A percentile compares a stretch with the other conserved stretches of the same genome.
phyloP scores from a whole-genome alignment of 2,888 invertebrate genomes.

The Zygaena filipendulae region DNA sequence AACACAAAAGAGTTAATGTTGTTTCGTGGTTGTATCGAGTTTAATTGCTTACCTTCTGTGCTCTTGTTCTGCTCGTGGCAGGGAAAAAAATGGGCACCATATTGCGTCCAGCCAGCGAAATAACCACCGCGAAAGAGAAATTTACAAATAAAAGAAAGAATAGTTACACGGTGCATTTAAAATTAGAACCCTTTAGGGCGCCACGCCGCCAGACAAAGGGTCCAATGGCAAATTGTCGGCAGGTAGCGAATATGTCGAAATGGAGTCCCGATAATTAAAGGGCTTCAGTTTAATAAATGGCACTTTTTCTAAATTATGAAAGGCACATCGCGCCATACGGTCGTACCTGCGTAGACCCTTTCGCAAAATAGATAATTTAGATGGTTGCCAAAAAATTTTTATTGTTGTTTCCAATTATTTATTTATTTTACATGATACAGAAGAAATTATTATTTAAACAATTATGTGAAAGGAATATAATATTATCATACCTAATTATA shows the following conservation, averaged over 20 bases:
- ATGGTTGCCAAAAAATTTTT: constrained; percentile 5
- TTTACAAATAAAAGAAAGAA: constrained; percentile 58
- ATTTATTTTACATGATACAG: no score
- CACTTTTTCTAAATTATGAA: constrained; percentile 63
- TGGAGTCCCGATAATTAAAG: constrained; percentile 61
- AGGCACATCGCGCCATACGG: constrained; percentile 64
- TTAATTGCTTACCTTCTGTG: constrained; percentile 64
- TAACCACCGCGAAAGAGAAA: constrained; percentile 66
- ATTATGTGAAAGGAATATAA: no score
- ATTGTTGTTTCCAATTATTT: no score
- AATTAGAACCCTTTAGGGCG: constrained; percentile 69
- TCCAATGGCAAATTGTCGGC: constrained; percentile 65
- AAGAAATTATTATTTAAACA: no score
- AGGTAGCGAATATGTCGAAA: constrained; percentile 65
- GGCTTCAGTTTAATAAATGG: constrained; percentile 65
- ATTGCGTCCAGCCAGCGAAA: constrained; percentile 63
- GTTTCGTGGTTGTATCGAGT: no score
- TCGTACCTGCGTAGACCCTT: constrained; percentile 59
- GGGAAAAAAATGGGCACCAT: constrained; percentile 53
- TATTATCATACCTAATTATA: no score
- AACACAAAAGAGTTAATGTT: constrained; percentile 41
- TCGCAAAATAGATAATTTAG: constrained; percentile 52
- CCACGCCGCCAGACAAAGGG: constrained; percentile 66
- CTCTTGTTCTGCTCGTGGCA: constrained; percentile 35
- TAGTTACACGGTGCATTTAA: constrained; percentile 66